Conservation (phyloP, 2,888 invertebrate species). For the Parnassius smintheus region DNA sequence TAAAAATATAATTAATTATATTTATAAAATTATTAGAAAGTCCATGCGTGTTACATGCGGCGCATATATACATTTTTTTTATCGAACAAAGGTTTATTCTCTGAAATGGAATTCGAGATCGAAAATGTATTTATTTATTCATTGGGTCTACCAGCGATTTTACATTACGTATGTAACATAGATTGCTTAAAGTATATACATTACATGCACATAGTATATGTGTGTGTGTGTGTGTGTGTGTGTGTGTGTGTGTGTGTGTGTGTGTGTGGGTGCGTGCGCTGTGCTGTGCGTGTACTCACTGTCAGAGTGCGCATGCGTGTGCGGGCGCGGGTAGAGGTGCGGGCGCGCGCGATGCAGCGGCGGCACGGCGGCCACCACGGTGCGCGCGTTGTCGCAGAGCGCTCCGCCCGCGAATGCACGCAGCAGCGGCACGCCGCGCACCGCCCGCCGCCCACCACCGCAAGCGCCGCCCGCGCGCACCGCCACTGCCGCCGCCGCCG, state of each 20-base stretch:
- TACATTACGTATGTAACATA: no score
- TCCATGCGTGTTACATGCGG: no score
- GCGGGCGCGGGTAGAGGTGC: conserved; percentile 31
- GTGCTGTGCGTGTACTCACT: conserved; percentile 62
- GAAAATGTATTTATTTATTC: no score
- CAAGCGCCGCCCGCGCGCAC: conserved; percentile 43
- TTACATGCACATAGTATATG: not conserved
- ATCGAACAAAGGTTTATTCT: no score
- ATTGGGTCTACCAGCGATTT: no score
- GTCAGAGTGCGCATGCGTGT: conserved; percentile 76
- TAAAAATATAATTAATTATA: no score
- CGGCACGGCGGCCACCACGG: conserved; percentile 82
- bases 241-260: not conserved
- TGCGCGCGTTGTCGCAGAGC: conserved; percentile 88
- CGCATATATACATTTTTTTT: no score
- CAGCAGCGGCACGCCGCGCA: conserved; percentile 61
- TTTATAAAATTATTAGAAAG: no score
- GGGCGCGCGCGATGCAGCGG: conserved; percentile 42
- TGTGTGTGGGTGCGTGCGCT: not conserved
- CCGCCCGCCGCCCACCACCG: conserved; percentile 31
- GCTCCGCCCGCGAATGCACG: conserved; percentile 87
- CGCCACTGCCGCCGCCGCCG: conserved; percentile 43
- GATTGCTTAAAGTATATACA: no score
- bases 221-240: not conserved
- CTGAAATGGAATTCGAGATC: no score